Base-by-base conservation (phyloP, 1,140 invertebrate species). In the Bombus waltoni region DNA sequence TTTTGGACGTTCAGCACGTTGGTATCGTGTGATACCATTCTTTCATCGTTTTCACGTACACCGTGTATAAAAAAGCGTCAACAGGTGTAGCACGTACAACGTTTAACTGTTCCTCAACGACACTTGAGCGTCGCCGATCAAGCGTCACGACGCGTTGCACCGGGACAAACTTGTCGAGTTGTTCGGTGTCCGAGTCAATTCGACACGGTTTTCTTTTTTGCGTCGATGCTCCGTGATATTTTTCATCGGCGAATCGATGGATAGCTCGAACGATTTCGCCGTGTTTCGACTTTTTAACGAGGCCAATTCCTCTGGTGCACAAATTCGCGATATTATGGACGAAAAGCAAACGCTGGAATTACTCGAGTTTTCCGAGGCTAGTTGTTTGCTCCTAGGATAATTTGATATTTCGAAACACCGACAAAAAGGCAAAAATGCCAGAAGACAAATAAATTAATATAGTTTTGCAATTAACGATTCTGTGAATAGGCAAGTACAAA, bases 51-150 rank as follows among this genome's bases (percentile, higher is more conserved):
- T 18, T 42, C 3, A 3, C 18, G 44, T 4, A 35, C 25, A 35
- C 81, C 35, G 18, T 44, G 22, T 66, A 53, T 62, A 83, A 83
- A 83, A 83, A 83, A 32, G 72, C 40, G 75, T 83, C 81, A 83
- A 83, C 81, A 76, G 81, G 81, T 83, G 59, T 62, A 62, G 59
- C 59, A 62, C 59, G 44, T 66, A 74, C 72, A 83, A 35, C 25
- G 72, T 75, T 83, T 53, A 75, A 83, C 81, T 76, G 81, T 35
- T 75, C 47, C 81, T 83, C 59, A n/a, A 83, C 59, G 72, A 28
- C 81, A 83, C 72, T 83, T 40, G 40, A 83, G 81, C 35, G 59
- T 38, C 73, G 35, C 62, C 59, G 81, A 83, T 68, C 72, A 53
- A 76, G 72, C 81, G 59, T 53, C 81, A 13, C 72, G 44, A 28